These are phyloP conservation scores for Decapterus maruadsi DNA, from an alignment of 2,797 vertebrate species.

Conservation along the genomic window DNA sequence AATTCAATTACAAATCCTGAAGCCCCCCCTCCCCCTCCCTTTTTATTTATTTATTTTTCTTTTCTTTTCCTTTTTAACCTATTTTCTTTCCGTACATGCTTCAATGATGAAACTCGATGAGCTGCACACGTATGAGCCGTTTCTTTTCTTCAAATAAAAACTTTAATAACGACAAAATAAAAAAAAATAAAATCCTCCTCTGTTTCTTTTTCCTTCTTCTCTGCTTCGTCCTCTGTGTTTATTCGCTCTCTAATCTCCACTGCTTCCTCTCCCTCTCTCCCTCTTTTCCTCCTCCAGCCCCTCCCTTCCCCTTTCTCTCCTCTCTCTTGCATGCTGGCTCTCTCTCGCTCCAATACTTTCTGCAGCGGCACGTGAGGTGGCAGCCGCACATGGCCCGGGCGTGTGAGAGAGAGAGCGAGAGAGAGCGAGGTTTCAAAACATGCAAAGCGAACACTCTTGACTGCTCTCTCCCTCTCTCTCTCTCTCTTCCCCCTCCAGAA, in stretches of 20 bases:
- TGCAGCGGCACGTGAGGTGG: constrained; percentile 87
- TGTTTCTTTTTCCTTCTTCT: background rate
- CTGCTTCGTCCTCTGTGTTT: constrained; percentile 44
- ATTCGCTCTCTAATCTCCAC: constrained; percentile 60
- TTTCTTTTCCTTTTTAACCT: too few relatives aligned
- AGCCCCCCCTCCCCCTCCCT: too few relatives aligned
- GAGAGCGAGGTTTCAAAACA: constrained; percentile 80
- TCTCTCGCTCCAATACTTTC: constrained; percentile 74
- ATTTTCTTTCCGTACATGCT: too few relatives aligned
- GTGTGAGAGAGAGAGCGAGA: constrained; percentile 81
- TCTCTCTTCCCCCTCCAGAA: constrained; percentile 31
- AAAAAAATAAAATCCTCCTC: background rate
- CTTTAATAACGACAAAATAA: too few relatives aligned
- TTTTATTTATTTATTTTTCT: too few relatives aligned
- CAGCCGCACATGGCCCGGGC: constrained; percentile 86
- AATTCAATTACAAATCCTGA: background rate
- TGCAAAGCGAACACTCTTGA: constrained; percentile 68
- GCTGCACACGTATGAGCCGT: too few relatives aligned
- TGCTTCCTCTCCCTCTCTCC: constrained; percentile 50
- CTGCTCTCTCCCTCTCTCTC: constrained; percentile 1
- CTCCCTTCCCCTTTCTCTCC: background rate
- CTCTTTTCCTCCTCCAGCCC: constrained; percentile 22
- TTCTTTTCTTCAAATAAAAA: too few relatives aligned
- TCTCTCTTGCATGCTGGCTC: constrained; percentile 44
- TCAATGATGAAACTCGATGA: too few relatives aligned